These are phyloP conservation scores for Hemicordylus capensis DNA, from an alignment of 2,113 vertebrate genomes.

Conservation along the genomic window DNA sequence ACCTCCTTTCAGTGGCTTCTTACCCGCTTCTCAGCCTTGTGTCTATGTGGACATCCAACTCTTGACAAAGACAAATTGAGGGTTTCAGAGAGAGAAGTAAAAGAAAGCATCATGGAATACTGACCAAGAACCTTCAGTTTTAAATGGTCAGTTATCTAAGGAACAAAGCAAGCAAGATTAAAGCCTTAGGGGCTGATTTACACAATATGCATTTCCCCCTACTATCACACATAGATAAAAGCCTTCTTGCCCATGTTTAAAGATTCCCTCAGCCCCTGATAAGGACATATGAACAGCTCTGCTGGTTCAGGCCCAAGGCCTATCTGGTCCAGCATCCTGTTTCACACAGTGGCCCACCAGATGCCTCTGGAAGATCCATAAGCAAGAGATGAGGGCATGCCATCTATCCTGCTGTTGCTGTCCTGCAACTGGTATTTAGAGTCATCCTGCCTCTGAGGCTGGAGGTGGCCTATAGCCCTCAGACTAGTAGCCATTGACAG, in stretches of 20 bases:
- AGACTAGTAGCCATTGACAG: no score
- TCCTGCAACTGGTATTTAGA: no score
- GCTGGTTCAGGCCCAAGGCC: no score
- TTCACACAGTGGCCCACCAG: no score
- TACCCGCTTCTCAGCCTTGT: slow-evolving; percentile 43
- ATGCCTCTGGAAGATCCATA: no score
- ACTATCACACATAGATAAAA: background rate
- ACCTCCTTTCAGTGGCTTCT: background rate
- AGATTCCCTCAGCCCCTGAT: background rate
- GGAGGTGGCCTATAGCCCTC: no score
- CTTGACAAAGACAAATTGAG: slow-evolving; percentile 37
- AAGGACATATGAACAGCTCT: no score
- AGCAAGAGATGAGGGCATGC: no score
- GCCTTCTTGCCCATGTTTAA: background rate
- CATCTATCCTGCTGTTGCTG: no score
- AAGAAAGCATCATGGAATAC: slow-evolving; percentile 51
- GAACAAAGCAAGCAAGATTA: background rate
- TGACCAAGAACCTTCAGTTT: slow-evolving; percentile 52
- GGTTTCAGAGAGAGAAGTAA: slow-evolving; percentile 48
- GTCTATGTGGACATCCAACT: slow-evolving; percentile 45
- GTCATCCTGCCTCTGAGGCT: no score
- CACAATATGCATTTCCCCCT: background rate
- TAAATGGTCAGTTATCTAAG: slow-evolving; percentile 67
- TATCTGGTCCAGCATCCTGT: no score
- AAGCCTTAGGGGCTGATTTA: background rate